Base-by-base conservation (phyloP, 2,888 invertebrate species). In the Sepiola atlantica region DNA sequence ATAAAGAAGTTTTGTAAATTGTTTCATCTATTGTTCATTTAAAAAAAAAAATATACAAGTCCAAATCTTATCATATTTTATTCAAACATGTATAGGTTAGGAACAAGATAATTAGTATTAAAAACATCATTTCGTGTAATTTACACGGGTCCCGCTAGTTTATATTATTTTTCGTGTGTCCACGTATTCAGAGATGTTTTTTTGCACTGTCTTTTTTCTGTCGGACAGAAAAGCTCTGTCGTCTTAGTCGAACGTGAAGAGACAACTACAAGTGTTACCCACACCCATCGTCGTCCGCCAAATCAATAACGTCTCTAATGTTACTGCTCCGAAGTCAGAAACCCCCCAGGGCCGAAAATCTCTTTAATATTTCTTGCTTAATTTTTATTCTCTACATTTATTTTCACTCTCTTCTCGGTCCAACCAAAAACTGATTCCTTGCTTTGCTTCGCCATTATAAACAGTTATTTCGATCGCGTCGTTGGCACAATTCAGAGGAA, bases 161-260 rank as follows among this genome's bases (percentile, higher is more conserved):
- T 14, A 77, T 77, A 77, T 77, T 14, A 77, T 77, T 77, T n/a
- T 77, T n/a, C 77, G 77, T 77, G 77, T 16, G n/a, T 77, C 0
- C 14, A 77, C 77, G 77, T 77, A 10, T n/a, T 77, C n/a, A 77
- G n/a, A 77, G 10, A 16, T 77, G 77, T 77, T n/a, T 12, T 77
- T 77, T 77, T 77, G n/a, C 14, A 77, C 77, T 32, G n/a, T 77
- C n/a, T 77, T 77, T 18, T 77, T 14, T n/a, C n/a, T 77, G n/a
- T n/a, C 77, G 77, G n/a, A 77, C n/a, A n/a, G 77, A 77, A 77
- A n/a, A 77, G 77, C 77, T 77, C 77, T 77, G n/a, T 77, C 77
- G n/a, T n/a, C 77, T 77, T n/a, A n/a, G n/a, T 77, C 77, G 77
- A 12, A 77, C 77, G n/a, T 77, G n/a, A 77, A 77, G 77, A 77